phyloP scores from a whole-genome alignment of 2,113 vertebrate species.

The Protobothrops mucrosquamatus region DNA sequence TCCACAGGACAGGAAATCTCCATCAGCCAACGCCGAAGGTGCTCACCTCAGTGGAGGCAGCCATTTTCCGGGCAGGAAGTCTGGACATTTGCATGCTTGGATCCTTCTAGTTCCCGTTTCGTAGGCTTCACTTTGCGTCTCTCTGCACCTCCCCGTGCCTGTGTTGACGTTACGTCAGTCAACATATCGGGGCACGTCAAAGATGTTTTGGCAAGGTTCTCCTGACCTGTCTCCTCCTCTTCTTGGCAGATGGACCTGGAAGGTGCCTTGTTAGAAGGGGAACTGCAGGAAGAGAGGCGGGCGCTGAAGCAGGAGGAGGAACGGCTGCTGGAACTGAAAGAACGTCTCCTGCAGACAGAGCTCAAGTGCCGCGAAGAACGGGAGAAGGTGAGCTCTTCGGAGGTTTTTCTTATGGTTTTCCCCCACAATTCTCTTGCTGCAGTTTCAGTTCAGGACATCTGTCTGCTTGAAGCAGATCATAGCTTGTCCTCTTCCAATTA shows the following conservation, averaged over 20 bases:
- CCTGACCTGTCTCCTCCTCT: background rate
- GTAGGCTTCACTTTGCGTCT: conserved; percentile 10
- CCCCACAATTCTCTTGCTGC: background rate
- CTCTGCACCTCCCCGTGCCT: conserved; percentile 19
- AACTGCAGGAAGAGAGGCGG: conserved; percentile 77
- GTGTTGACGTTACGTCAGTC: background rate
- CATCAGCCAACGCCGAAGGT: background rate
- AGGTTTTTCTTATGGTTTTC: background rate
- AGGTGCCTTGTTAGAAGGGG: conserved; percentile 80
- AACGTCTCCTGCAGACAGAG: conserved; percentile 43
- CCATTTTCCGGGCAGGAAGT: background rate
- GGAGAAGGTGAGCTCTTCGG: conserved; percentile 28
- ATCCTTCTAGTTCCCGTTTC: background rate
- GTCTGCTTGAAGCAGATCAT: background rate
- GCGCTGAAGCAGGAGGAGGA: conserved; percentile 69
- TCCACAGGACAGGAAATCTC: background rate
- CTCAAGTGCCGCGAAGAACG: conserved; percentile 43
- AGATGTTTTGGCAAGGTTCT: background rate
- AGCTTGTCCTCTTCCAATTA: background rate
- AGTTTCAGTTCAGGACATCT: background rate
- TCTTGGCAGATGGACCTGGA: conserved; percentile 82
- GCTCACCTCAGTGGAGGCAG: background rate
- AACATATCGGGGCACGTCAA: background rate
- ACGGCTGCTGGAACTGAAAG: conserved; percentile 69
- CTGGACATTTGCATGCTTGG: background rate